phyloP scores from a whole-genome alignment of 2,113 vertebrate genomes.

The Thamnophis sirtalis region DNA sequence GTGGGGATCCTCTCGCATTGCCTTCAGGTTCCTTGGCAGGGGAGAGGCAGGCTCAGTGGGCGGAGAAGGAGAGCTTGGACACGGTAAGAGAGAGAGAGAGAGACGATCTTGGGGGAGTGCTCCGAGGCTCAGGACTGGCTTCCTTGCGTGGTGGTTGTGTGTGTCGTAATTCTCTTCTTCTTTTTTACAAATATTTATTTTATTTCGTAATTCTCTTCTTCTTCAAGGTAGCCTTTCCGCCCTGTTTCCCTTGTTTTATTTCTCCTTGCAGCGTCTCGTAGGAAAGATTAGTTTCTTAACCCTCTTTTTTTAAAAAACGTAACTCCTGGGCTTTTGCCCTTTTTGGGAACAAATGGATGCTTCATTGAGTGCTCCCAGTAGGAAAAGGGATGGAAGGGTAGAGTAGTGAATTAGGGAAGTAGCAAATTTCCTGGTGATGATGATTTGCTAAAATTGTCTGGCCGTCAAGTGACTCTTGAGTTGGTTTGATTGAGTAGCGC shows the following conservation, averaged over 20 bases:
- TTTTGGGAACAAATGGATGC: background rate
- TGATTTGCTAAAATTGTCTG: background rate
- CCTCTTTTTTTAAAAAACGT: background rate
- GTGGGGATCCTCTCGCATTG: background rate
- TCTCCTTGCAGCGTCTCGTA: background rate
- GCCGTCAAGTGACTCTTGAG: background rate
- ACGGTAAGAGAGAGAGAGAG: background rate
- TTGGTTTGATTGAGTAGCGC: background rate
- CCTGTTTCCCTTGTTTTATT: background rate
- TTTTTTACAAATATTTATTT: too few species aligned
- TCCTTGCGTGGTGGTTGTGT: too few species aligned
- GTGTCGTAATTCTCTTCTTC: background rate
- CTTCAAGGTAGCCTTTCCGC: background rate
- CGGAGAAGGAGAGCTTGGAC: background rate
- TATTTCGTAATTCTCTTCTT: background rate
- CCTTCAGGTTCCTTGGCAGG: background rate
- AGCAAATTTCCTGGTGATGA: background rate
- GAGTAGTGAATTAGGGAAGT: background rate
- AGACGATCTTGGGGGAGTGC: too few species aligned
- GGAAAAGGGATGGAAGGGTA: background rate
- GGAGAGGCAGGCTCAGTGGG: background rate
- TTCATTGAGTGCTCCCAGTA: background rate
- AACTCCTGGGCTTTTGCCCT: background rate
- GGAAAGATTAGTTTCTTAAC: background rate
- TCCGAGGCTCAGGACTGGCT: background rate